Evolutionary conservation across 2,888 invertebrate species (phyloP), one percentile per base, ranked within the genome.

Genomic region (Augochlorella aurata): DNA sequence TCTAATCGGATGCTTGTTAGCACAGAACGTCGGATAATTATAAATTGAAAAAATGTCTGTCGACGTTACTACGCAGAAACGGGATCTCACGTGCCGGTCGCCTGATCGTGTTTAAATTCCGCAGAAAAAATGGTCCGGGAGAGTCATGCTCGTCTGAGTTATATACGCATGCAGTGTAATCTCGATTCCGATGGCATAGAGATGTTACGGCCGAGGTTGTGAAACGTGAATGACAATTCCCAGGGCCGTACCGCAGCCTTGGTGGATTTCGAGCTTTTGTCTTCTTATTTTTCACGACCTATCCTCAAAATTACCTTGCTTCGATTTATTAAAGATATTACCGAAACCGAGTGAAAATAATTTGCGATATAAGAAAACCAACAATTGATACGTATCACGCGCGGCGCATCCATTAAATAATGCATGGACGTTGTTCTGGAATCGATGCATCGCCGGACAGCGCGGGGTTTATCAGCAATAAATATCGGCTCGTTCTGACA

Each of bases 61-160:
- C 38, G 38, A 38, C 38, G 38, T 5, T 38, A 38, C 38, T 38
- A 2, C 5, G 38, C 38, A 38, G 38, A 38, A 38, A 5, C 38
- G 38, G 1, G 29, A 29, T 0, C 5, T 38, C 74, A 69, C 45
- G 71, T 49, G 52, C 69, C 50, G 49, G n/a, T 72, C 69, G 45
- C 83, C 74, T 69, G 77, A 77, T 65, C 44, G 66, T n/a, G 49
- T 47, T 47, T 49, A 18, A 63, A 63, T 63, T 18, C 29, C 38
- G 16, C 16, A 7, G 44, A 65, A 44, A 65, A 65, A 65, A 44
- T n/a, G n/a, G 10, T 1, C 5, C 2, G 65, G 0, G 12, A 65
- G 18, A 44, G n/a, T 65, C 44, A 38, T 65, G 65, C 65, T 65
- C 7, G n/a, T 44, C n/a, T 44, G 12, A 44, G n/a, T 58, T 58